Percentiles rank a stretch among this genome's conserved stretches.
Conservation (phyloP, 37 sponge, comb jelly and placozoan genomes). For the Theonella swinhoei region DNA sequence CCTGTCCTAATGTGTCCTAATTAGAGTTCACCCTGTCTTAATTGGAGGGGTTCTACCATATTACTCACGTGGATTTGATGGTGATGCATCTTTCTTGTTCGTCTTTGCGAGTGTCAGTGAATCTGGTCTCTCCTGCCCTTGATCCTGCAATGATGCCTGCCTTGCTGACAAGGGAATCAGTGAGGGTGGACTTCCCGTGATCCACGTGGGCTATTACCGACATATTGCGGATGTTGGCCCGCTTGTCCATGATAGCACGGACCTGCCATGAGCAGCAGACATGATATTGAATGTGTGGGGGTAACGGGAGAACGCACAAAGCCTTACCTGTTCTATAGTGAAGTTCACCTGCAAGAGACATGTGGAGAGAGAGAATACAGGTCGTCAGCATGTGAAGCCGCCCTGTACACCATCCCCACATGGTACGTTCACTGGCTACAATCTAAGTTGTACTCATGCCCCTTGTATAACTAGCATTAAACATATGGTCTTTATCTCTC, state of each 20-base stretch:
- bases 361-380: background rate
- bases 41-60: too few relatives aligned
- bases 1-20: too few relatives aligned
- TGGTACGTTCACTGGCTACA: too few relatives aligned
- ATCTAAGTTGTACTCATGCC: too few relatives aligned
- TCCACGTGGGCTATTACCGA: slow-evolving; percentile 99
- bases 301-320: background rate
- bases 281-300: background rate
- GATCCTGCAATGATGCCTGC: slow-evolving; percentile 97
- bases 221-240: slow-evolving; percentile 99
- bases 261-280: slow-evolving; percentile 53
- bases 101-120: slow-evolving; percentile 98
- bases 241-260: slow-evolving; percentile 99
- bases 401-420: too few relatives aligned
- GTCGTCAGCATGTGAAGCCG: too few relatives aligned
- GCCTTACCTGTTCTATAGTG: slow-evolving; percentile 93
- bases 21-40: too few relatives aligned
- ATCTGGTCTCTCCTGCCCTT: slow-evolving; percentile 94
- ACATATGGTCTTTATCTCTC: background rate
- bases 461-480: too few relatives aligned
- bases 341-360: slow-evolving; percentile 82
- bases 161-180: slow-evolving; percentile 97
- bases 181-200: slow-evolving; percentile 98
- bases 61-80: slow-evolving; percentile 98
- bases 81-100: slow-evolving; percentile 99